Percentiles rank a stretch among this genome's conserved stretches.
Evolutionary conservation across 2,888 invertebrate species (phyloP).

Genomic region (Pterostichus niger): DNA sequence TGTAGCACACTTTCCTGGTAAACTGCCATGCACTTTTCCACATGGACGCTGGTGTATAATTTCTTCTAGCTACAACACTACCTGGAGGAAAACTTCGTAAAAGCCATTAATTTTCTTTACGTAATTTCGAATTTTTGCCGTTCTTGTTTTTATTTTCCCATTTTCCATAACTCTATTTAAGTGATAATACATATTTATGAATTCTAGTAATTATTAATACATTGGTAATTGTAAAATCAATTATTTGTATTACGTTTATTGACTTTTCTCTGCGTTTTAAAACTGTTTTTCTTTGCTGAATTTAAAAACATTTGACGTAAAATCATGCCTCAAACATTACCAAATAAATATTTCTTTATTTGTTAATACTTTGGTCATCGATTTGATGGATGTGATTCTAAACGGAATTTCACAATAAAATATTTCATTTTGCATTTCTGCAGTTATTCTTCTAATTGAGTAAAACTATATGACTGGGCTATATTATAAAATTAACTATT

Average conservation of each 20-base stretch:
- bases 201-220: not conserved
- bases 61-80: constrained; percentile 11
- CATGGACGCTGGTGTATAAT: constrained; percentile 13
- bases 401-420: no score
- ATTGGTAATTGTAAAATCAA: not conserved
- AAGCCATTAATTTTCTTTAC: constrained; percentile 26
- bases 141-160: constrained; percentile 1
- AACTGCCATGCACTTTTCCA: constrained; percentile 22
- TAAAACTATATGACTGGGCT: no score
- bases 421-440: no score
- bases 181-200: constrained; percentile 26
- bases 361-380: no score
- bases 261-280: not conserved
- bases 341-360: no score
- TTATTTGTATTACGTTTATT: constrained; percentile 3
- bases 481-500: no score
- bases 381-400: no score
- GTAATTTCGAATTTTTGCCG: not conserved
- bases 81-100: constrained; percentile 10
- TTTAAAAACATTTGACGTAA: no score
- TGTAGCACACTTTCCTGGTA: constrained; percentile 27
- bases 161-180: constrained; percentile 12
- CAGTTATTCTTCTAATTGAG: no score
- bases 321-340: no score
- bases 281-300: not conserved